Evolutionary conservation across 2,797 vertebrate species (phyloP).

Genomic region (Gallirallus australis): DNA sequence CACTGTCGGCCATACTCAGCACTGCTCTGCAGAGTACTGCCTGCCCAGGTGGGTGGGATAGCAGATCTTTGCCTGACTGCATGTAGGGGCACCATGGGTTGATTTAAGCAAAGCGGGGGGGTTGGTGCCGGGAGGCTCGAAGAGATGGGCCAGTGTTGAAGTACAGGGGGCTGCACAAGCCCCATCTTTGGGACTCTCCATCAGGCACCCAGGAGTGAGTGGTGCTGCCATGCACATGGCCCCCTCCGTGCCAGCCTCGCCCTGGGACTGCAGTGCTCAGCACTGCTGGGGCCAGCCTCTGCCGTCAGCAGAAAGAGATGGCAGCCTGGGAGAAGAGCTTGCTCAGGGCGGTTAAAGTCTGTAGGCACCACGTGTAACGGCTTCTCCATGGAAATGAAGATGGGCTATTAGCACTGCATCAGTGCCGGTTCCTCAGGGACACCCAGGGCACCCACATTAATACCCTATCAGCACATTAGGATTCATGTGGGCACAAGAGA

Average conservation of each 20-base stretch:
- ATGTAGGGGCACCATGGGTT: background rate
- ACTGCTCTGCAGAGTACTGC: background rate
- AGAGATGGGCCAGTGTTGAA: background rate
- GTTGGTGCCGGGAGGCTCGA: background rate
- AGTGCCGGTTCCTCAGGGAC: background rate
- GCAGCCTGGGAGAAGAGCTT: background rate
- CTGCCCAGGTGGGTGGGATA: background rate
- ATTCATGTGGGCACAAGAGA: background rate
- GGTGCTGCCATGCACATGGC: accelerated
- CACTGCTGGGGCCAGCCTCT: background rate
- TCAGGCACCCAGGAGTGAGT: background rate
- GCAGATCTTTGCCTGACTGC: background rate
- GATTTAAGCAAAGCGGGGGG: background rate
- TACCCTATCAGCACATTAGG: background rate
- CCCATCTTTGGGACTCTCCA: too few species aligned
- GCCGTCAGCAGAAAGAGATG: background rate
- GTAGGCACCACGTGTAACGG: accelerated
- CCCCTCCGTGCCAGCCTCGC: background rate
- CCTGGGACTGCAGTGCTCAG: accelerated
- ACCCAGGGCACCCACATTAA: background rate
- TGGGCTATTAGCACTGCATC: background rate
- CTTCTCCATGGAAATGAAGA: background rate
- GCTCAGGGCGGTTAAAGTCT: background rate
- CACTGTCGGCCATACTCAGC: accelerated
- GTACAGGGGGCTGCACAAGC: background rate